Conservation (phyloP, 2,888 invertebrate species). For the Matsumyia berberina region DNA sequence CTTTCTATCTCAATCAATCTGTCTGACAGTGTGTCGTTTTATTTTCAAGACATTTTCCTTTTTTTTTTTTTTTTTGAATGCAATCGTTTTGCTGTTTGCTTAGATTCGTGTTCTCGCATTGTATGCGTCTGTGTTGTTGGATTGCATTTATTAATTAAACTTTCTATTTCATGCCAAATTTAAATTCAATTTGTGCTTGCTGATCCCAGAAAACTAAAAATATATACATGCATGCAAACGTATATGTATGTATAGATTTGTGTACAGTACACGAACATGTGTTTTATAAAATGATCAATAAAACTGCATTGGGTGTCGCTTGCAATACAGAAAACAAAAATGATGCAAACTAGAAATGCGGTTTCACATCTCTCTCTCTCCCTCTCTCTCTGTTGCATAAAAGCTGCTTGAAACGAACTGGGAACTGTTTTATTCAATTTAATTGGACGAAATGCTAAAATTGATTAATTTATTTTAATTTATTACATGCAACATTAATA, state of each 20-base stretch:
- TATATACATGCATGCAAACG: slow-evolving; percentile 34
- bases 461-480: slow-evolving; percentile 77
- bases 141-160: slow-evolving; percentile 79
- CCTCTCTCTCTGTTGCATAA: slow-evolving; percentile 14
- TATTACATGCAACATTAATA: slow-evolving; percentile 79
- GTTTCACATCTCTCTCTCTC: slow-evolving; percentile 25
- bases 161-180: slow-evolving; percentile 84
- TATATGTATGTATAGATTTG: background rate
- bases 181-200: slow-evolving; percentile 81
- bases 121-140: slow-evolving; percentile 39
- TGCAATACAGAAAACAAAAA: slow-evolving; percentile 8
- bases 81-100: slow-evolving; percentile 43
- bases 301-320: slow-evolving; percentile 35
- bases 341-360: slow-evolving; percentile 5
- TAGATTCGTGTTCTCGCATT: slow-evolving; percentile 20
- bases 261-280: no score
- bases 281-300: slow-evolving; percentile 53
- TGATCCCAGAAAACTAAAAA: slow-evolving; percentile 79
- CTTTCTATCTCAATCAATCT: slow-evolving; percentile 57
- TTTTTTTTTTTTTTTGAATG: slow-evolving; percentile 33
- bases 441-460: slow-evolving; percentile 74
- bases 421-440: slow-evolving; percentile 29
- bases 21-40: slow-evolving; percentile 46
- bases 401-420: background rate
- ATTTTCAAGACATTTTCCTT: slow-evolving; percentile 13